Evolutionary conservation across 1,140 invertebrate species (phyloP).

Genomic region (Hirudo medicinalis): DNA sequence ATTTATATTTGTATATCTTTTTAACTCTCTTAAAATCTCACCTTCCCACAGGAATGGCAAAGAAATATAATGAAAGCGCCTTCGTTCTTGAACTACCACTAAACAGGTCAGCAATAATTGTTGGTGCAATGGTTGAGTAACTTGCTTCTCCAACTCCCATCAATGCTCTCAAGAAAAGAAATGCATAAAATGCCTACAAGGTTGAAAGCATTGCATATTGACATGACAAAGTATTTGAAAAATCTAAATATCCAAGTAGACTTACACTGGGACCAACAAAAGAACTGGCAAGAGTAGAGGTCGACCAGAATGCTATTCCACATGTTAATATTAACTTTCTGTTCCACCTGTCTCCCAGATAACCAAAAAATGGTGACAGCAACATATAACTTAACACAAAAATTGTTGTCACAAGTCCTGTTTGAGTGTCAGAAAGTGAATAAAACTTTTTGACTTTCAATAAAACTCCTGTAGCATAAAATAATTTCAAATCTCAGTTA

Average conservation of each 20-base stretch:
- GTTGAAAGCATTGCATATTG: not conserved
- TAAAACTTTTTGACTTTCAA: conserved; percentile 62
- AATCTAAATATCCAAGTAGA: conserved; percentile 6
- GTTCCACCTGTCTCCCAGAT: conserved; percentile 87
- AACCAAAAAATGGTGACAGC: conserved; percentile 91
- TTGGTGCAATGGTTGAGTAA: conserved; percentile 96
- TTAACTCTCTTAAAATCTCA: conserved; percentile 33
- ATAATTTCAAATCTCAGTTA: conserved; percentile 24
- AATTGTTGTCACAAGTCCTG: conserved; percentile 79
- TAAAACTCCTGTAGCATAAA: conserved; percentile 59
- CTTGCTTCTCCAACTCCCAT: conserved; percentile 96
- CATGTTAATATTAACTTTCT: conserved; percentile 72
- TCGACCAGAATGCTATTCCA: conserved; percentile 81
- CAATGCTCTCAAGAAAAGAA: conserved; percentile 70
- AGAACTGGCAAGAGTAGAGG: conserved; percentile 78
- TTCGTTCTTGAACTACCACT: conserved; percentile 68
- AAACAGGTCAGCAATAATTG: conserved; percentile 94
- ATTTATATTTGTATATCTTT: too few species aligned
- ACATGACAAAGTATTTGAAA: not conserved
- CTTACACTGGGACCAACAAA: conserved; percentile 60
- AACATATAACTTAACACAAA: conserved; percentile 95
- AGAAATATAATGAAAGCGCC: conserved; percentile 94
- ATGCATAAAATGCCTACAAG: conserved; percentile 41
- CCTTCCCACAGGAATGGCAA: conserved; percentile 97
- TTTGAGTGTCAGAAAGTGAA: conserved; percentile 54